phyloP scores from a whole-genome alignment of 2,888 invertebrate genomes.

The Rapana venosa region DNA sequence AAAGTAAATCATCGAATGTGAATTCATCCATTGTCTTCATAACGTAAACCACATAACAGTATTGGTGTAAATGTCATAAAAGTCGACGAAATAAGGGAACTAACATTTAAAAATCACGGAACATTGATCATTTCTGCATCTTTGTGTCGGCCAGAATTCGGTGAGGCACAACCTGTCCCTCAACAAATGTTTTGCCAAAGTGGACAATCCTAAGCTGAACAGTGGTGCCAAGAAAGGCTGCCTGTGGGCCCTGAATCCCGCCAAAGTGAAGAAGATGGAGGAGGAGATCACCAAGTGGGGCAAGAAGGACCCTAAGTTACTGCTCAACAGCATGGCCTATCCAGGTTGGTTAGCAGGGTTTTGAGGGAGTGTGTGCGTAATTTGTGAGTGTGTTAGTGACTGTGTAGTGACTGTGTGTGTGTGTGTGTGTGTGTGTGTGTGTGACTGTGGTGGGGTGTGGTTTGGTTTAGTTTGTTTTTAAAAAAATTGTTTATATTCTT shows the following conservation, averaged over 20 bases:
- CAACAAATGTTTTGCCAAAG: constrained; percentile 99
- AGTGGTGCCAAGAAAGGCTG: constrained; percentile 82
- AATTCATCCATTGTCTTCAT: too few species aligned
- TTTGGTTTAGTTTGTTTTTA: too few species aligned
- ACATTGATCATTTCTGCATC: too few species aligned
- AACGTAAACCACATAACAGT: too few species aligned
- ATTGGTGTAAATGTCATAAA: too few species aligned
- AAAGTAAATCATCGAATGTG: too few species aligned
- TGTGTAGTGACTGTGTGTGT: not conserved
- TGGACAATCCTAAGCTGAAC: constrained; percentile 90
- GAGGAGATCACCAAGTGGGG: constrained; percentile 99
- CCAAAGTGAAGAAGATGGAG: constrained; percentile 96
- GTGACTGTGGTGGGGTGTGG: too few species aligned
- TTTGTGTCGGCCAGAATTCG: constrained; percentile 84
- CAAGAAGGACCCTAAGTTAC: constrained; percentile 94
- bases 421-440: too few species aligned
- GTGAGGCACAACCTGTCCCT: constrained; percentile 97
- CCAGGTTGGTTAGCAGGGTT: constrained; percentile 83
- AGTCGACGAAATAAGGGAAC: too few species aligned
- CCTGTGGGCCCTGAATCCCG: constrained; percentile 97
- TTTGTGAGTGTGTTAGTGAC: not conserved
- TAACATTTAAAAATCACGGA: too few species aligned
- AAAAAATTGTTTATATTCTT: too few species aligned
- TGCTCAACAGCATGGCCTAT: constrained; percentile 94
- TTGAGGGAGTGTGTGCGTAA: not conserved